phyloP scores from a whole-genome alignment of 2,888 invertebrate genomes.

The Andrena trimmerana region DNA sequence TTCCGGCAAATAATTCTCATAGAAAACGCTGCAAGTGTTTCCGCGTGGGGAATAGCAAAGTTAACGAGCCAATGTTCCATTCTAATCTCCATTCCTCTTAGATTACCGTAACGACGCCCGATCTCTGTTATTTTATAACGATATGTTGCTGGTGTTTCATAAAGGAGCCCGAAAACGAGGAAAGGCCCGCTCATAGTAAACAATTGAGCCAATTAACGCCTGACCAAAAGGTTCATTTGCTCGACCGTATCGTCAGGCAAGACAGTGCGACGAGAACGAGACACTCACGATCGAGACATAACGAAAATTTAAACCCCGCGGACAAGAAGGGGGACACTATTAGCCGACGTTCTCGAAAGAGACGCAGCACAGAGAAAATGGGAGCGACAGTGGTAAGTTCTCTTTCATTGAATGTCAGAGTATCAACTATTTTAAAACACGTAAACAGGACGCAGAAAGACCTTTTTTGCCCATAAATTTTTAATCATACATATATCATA shows the following conservation, averaged over 20 bases:
- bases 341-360: constrained; percentile 86
- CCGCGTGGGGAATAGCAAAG: constrained; percentile 50
- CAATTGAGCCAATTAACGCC: constrained; percentile 80
- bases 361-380: constrained; percentile 88
- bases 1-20: constrained; percentile 2
- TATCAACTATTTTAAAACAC: neutral
- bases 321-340: constrained; percentile 85
- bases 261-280: constrained; percentile 76
- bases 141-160: constrained; percentile 35
- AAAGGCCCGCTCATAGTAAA: constrained; percentile 78
- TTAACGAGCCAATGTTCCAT: constrained; percentile 35
- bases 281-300: constrained; percentile 80
- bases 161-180: constrained; percentile 82
- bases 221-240: constrained; percentile 80
- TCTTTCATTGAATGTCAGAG: neutral
- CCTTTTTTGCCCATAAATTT: constrained; percentile 5
- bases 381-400: constrained; percentile 87
- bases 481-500: constrained; percentile 18
- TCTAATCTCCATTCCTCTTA: constrained; percentile 7
- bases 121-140: constrained; percentile 9
- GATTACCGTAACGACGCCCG: neutral
- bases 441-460: neutral
- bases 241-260: constrained; percentile 80
- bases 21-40: constrained; percentile 13
- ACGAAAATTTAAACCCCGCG: constrained; percentile 79